Evolutionary conservation across 2,888 invertebrate genomes (phyloP), one percentile per base, ranked within the genome.

Genomic region (Ganaspis brasiliensis): DNA sequence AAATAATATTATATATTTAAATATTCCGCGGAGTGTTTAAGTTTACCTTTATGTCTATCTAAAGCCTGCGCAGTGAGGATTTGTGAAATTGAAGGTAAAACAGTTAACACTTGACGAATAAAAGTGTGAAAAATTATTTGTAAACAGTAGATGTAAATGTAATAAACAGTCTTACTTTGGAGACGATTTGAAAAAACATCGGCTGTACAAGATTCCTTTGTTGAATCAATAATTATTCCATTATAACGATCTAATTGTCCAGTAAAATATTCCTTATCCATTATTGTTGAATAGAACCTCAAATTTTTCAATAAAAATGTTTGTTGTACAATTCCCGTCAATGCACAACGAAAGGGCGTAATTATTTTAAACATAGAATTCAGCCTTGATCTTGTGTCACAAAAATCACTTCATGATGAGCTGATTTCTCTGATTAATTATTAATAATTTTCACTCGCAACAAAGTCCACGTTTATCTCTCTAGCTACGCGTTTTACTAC

Each of bases 151-250:
- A 19, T 21, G 9, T 10, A n/a, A 49, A 63, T 49, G 35, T 40
- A 40, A 26, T 76, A 5, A 6, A 56, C 14, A 16, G 73, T 89
- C 90, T 90, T 92, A 95, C 96, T 94, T 92, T 92, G 87, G 74
- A 96, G 91, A 85, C 93, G 93, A 19, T 90, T 87, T 0, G 88
- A 72, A 89, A 96, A 95, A 56, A 91, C 86, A 31, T 89, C 89
- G 57, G 86, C 76, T 56, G 92, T 91, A 90, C 94, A 95, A 55
- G 93, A 90, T 89, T 95, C 94, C 71, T 91, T 86, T 61, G 89
- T 90, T 0, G 96, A 95, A 87, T 95, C 93, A 0, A 97, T 93
- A n/a, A 95, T 95, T 6, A 97, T 91, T 1, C 96, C 97, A 87
- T 94, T 94, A 83, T 95, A 96, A 82, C 95, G 93, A 90, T 97